Evolutionary conservation across 2,113 vertebrate species (phyloP).

Genomic region (Riparia riparia): DNA sequence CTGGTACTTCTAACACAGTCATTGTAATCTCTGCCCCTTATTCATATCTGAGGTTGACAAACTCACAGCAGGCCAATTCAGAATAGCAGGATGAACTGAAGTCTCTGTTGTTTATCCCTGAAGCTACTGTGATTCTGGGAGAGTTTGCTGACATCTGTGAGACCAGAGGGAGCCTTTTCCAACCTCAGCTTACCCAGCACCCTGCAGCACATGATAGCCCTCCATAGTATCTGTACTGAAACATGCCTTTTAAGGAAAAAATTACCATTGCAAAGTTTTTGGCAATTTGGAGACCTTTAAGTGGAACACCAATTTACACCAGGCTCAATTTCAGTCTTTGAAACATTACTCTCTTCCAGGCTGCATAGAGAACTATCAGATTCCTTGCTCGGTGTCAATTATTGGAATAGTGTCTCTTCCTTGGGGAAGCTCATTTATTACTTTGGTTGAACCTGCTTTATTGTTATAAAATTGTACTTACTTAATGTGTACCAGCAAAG

Average conservation of each 20-base stretch:
- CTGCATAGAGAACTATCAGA: neutral
- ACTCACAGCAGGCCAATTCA: neutral
- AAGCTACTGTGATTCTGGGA: conserved; percentile 12
- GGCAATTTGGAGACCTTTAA: neutral
- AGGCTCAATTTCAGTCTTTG: neutral
- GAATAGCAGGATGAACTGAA: neutral
- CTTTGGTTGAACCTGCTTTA: neutral
- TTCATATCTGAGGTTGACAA: neutral
- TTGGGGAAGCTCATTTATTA: neutral
- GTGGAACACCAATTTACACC: neutral
- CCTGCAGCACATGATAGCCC: neutral
- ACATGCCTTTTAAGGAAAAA: neutral
- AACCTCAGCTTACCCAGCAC: neutral
- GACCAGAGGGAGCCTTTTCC: conserved; percentile 1
- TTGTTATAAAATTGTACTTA: conserved; percentile 23
- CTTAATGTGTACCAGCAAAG: neutral
- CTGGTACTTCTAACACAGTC: neutral
- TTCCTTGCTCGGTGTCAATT: neutral
- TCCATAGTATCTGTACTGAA: neutral
- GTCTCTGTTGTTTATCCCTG: conserved; percentile 45
- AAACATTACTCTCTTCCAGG: neutral
- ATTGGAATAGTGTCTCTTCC: neutral
- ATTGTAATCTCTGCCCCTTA: neutral
- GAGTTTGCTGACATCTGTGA: conserved; percentile 24
- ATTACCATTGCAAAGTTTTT: neutral